Evolutionary conservation across 2,888 invertebrate genomes (phyloP), one percentile per base, ranked within the genome.

Genomic region (Temnothorax rugatulus): DNA sequence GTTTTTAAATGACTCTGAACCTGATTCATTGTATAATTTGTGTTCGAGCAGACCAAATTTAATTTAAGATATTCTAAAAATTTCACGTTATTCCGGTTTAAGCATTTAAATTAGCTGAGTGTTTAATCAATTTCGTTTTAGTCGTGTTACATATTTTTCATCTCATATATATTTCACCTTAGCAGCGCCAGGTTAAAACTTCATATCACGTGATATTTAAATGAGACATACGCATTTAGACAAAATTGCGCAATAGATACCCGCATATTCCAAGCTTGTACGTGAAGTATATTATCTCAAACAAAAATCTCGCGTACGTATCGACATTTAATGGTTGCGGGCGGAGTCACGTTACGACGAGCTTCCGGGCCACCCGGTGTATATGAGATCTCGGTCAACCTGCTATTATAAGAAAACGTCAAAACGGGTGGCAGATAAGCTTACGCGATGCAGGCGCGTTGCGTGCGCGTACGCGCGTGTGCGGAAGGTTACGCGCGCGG

Each of bases 331-430:
- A 18, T 4, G 15, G 3, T 29, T 13, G 61, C 29, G 74, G 29
- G 21, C 29, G 21, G 41, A 38, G n/a, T 59, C 47, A 18, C 25
- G n/a, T 57, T 47, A 25, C 29, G 18, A 38, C 21, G 47, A 41
- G 25, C 13, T 77, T 73, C 21, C 73, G 59, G 21, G 44, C 5
- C 59, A 61, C 44, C 38, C 47, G 59, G 47, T 61, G 50, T 38
- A 73, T 18, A 13, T 25, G 47, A 73, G 73, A 79, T 79, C 73
- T 59, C 79, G 59, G 73, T 81, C 79, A 81, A 59, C n/a, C 47
- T 59, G 47, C 59, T 81, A 73, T 81, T 81, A 59, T 73, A 59
- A 81, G 73, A 73, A 81, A 59, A 50, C 5, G 47, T 59, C 21
- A 47, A 63, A 76, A 73, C 73, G 47, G 15, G 8, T 59, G 57